Base-by-base conservation (phyloP, 2,888 invertebrate genomes). In the Synanthedon tipuliformis region DNA sequence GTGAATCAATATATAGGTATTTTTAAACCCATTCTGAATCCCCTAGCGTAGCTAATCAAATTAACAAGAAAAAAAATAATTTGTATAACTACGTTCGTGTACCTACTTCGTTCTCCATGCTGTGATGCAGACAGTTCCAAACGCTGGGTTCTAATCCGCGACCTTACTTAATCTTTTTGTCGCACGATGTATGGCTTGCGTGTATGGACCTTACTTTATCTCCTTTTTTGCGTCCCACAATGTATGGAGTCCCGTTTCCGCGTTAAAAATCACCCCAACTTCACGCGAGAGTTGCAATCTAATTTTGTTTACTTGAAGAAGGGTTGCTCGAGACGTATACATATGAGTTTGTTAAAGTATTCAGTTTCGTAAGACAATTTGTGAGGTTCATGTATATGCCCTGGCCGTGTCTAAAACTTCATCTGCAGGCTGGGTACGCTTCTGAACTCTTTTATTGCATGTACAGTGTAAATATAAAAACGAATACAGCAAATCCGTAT, bases 121-220 rank as follows among this genome's bases (percentile, higher is more conserved):
- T 16, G 49, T 49, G 49, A 3, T 12, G 34, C 40, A 51, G 16
- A 51, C 50, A 51, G 50, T 13, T 15, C 15, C 51, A 50, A 49
- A 50, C 40, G 7, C 54, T 56, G 56, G 49, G 50, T 50, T 50
- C 55, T 69, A 69, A 69, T 68, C 67, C 66, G 59, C 57, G 61
- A 65, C 66, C 68, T 62, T 66, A 68, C 68, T 66, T 69, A 69
- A 71, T 69, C 67, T 69, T 69, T 65, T 62, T 62, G 63, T 61
- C 61, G 61, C 61, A 53, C 58, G 58, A 58, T 59, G 51, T 54
- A 56, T 59, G 59, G 59, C 59, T 59, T 60, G 56, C 56, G 56
- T 61, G 59, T 53, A 56, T 57, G 58, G 59, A 60, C 63, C 63
- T 63, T 61, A 63, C 61, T 63, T 63, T 65, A 62, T 50, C 53